Evolutionary conservation across 2,797 vertebrate genomes (phyloP).

Genomic region (Dendrocincla tyrannina): DNA sequence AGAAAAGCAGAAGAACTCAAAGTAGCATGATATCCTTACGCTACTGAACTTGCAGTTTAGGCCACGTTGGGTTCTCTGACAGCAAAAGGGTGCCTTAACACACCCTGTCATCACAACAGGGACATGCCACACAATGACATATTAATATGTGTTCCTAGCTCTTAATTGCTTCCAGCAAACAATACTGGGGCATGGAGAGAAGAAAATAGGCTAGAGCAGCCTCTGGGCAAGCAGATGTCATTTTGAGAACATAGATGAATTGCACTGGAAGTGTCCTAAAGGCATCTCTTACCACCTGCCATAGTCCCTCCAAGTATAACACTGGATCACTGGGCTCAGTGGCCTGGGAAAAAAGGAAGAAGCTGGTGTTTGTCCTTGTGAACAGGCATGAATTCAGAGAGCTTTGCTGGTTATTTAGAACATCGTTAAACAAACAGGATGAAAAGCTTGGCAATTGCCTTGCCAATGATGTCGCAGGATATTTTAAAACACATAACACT

Average conservation of each 20-base stretch:
- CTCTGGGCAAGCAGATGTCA: slow-evolving; percentile 42
- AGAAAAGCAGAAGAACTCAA: neutral
- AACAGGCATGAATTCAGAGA: neutral
- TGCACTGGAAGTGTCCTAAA: neutral
- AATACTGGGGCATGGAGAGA: neutral
- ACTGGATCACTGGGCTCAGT: neutral
- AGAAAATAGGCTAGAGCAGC: slow-evolving; percentile 5
- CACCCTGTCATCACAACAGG: neutral
- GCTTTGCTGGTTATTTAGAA: neutral
- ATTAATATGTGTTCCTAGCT: neutral
- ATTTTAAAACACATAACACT: neutral
- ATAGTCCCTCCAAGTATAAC: neutral
- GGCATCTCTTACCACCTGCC: slow-evolving; percentile 33
- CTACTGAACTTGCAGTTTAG: neutral
- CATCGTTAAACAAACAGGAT: fast-evolving
- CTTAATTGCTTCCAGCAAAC: neutral
- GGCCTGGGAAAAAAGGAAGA: neutral
- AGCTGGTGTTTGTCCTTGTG: neutral
- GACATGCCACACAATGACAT: neutral
- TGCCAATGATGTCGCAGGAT: neutral
- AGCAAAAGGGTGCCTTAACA: neutral
- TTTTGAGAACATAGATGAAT: neutral
- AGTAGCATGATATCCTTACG: fast-evolving
- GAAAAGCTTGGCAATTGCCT: neutral
- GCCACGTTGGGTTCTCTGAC: fast-evolving